These are phyloP conservation scores for Lithobius niger DNA, from an alignment of 1,140 invertebrate genomes.

Conservation along the genomic window DNA sequence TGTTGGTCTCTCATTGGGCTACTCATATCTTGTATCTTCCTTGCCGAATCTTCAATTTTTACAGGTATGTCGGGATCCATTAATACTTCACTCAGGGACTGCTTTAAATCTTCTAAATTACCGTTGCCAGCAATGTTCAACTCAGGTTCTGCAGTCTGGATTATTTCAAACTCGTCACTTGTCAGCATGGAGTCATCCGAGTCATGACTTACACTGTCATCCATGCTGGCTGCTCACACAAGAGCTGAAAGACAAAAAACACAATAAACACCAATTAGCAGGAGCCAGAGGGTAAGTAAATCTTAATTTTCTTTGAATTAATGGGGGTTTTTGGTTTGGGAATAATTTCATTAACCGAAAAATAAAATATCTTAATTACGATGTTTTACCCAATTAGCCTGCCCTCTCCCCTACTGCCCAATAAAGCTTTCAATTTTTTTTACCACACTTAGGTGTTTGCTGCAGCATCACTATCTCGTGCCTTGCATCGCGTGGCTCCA, in stretches of 20 bases:
- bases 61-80: conserved; percentile 24
- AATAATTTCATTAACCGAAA: too few relatives aligned
- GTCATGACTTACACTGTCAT: conserved; percentile 5
- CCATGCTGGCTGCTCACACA: neutral
- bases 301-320: too few relatives aligned
- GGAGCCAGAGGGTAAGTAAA: too few relatives aligned
- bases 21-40: neutral
- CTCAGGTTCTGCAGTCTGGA: conserved; percentile 38
- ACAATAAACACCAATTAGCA: too few relatives aligned
- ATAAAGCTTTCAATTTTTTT: too few relatives aligned
- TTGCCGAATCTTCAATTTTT: conserved; percentile 14
- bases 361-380: too few relatives aligned
- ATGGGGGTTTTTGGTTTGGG: too few relatives aligned
- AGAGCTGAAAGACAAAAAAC: neutral
- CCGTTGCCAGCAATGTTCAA: conserved; percentile 59
- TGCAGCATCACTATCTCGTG: too few relatives aligned
- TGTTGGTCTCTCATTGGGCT: neutral
- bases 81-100: conserved; percentile 56
- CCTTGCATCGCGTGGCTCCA: too few relatives aligned
- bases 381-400: too few relatives aligned
- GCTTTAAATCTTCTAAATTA: conserved; percentile 52
- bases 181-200: conserved; percentile 59
- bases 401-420: too few relatives aligned
- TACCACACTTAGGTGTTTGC: too few relatives aligned
- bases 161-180: conserved; percentile 72